Conservation (phyloP, 2,113 vertebrate species). For the Pedetes capensis region DNA sequence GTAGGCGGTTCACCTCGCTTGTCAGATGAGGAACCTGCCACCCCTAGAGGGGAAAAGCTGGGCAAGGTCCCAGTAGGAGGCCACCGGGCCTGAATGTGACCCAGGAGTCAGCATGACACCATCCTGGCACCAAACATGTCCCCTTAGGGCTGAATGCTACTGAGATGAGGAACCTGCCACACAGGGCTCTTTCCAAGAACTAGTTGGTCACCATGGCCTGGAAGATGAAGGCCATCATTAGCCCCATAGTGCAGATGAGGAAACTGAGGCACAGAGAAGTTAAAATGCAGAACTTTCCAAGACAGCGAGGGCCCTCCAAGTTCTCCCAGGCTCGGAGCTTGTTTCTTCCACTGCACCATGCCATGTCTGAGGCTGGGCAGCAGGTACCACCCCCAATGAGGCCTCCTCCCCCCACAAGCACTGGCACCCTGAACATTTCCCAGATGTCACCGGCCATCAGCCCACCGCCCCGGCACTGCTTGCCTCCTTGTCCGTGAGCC, state of each 20-base stretch:
- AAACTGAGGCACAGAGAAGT: background rate
- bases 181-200: background rate
- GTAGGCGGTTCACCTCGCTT: background rate
- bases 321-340: background rate
- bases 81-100: background rate
- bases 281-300: background rate
- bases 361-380: background rate
- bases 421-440: background rate
- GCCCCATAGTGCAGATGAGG: background rate
- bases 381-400: background rate
- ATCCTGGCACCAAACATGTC: background rate
- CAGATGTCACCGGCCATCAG: background rate
- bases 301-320: background rate
- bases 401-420: background rate
- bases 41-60: background rate
- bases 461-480: background rate
- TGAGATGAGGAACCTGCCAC: background rate
- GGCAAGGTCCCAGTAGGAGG: background rate
- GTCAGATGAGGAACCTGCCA: background rate
- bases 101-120: background rate
- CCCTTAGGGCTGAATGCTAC: background rate
- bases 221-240: accelerated
- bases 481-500: background rate
- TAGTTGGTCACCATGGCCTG: accelerated
- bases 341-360: background rate